Evolutionary conservation across 2,797 vertebrate species (phyloP).

Genomic region (Rhynchotus rufescens): DNA sequence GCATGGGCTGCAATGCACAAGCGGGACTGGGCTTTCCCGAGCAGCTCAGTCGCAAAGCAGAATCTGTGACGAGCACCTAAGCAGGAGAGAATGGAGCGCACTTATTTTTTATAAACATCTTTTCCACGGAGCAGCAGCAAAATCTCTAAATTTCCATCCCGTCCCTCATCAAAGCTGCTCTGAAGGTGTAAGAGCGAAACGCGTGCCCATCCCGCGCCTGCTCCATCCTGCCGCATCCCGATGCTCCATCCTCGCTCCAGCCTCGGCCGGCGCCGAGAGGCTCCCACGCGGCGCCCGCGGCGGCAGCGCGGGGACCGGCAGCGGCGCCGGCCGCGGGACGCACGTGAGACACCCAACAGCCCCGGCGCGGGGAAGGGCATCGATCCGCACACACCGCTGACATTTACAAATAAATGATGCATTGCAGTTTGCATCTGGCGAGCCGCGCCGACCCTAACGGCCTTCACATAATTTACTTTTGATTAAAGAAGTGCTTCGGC

Average conservation of each 20-base stretch:
- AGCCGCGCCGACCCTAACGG: constrained; percentile 74
- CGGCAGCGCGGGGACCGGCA: no score
- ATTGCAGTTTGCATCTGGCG: constrained; percentile 80
- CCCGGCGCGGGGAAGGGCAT: constrained; percentile 65
- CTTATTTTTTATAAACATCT: background rate
- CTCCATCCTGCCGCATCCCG: constrained; percentile 27
- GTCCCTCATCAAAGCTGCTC: constrained; percentile 42
- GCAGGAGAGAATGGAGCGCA: rapidly evolving
- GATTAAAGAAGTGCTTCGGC: constrained; percentile 84
- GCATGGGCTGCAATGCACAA: rapidly evolving
- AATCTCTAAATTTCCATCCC: constrained; percentile 46
- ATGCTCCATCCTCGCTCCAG: no score
- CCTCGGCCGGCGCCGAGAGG: no score
- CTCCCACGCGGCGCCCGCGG: no score
- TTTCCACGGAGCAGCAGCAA: background rate
- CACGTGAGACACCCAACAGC: constrained; percentile 74
- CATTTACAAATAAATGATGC: constrained; percentile 85
- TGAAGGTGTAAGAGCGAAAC: constrained; percentile 58
- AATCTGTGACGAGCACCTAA: background rate
- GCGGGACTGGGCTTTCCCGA: rapidly evolving
- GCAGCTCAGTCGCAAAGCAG: background rate
- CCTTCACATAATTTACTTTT: constrained; percentile 86
- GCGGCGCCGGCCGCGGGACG: constrained; percentile 44
- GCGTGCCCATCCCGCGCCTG: constrained; percentile 1
- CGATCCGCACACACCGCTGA: constrained; percentile 80